phyloP scores from a whole-genome alignment of 2,797 vertebrate genomes.

The Myripristis murdjan region DNA sequence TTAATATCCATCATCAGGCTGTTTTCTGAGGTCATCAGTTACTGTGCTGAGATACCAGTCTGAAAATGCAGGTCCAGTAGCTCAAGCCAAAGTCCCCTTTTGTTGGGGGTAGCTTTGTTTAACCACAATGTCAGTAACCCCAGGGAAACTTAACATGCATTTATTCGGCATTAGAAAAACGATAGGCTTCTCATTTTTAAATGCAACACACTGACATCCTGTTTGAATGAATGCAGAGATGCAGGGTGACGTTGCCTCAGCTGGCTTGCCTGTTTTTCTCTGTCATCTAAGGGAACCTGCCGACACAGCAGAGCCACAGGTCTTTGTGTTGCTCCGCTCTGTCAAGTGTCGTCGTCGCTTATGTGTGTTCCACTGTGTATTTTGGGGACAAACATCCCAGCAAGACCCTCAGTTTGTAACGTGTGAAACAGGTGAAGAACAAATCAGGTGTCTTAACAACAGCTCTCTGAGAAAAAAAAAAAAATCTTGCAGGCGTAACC shows the following conservation, averaged over 20 bases:
- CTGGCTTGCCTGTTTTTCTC: conserved; percentile 12
- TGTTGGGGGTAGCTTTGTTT: neutral
- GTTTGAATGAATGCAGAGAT: conserved; percentile 9
- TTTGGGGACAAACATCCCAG: neutral
- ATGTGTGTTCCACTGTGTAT: neutral
- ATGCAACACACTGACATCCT: neutral
- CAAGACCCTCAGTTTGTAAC: neutral
- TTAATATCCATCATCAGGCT: conserved; percentile 68
- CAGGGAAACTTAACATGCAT: neutral
- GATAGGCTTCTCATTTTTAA: neutral
- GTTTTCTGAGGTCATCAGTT: conserved; percentile 52
- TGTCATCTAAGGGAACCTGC: neutral
- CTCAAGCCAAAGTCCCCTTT: neutral
- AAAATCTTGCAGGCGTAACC: no score
- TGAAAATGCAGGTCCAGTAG: neutral
- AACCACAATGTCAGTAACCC: neutral
- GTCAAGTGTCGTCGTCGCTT: neutral
- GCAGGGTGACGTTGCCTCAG: neutral
- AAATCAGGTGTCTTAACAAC: no score
- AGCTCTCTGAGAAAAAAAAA: no score
- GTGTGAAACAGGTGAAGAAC: no score
- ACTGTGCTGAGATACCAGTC: conserved; percentile 34
- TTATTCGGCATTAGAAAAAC: neutral
- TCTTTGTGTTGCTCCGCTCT: neutral
- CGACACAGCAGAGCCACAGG: no score